These are phyloP conservation scores for Pica pica DNA, from an alignment of 2,113 vertebrate genomes.

Conservation along the genomic window DNA sequence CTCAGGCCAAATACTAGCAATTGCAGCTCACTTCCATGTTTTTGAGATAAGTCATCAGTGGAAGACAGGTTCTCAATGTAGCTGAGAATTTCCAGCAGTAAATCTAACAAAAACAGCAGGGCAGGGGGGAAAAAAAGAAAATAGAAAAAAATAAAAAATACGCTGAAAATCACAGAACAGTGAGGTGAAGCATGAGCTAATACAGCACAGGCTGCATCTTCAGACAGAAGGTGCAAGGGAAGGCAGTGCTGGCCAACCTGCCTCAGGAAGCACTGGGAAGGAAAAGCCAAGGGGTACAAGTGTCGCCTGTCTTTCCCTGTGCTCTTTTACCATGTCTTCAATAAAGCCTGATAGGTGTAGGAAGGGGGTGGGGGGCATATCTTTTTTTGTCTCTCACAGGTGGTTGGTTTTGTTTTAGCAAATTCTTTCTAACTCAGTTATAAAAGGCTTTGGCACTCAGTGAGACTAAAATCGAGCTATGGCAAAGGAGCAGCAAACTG, in stretches of 20 bases:
- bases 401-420: not conserved
- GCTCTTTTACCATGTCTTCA: not conserved
- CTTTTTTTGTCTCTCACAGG: not conserved
- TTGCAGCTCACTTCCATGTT: not conserved
- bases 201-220: not conserved
- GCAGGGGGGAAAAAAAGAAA: too few relatives aligned
- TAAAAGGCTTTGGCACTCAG: not conserved
- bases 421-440: not conserved
- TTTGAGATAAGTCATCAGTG: not conserved
- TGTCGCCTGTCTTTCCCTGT: not conserved
- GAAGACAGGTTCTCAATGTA: not conserved
- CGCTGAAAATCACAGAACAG: not conserved
- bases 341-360: not conserved
- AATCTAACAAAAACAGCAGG: not conserved
- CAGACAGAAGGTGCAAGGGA: not conserved
- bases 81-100: not conserved
- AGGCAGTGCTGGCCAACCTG: not conserved
- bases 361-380: fast-evolving
- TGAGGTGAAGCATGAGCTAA: not conserved
- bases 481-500: not conserved
- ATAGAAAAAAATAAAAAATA: not conserved
- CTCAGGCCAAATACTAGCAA: not conserved
- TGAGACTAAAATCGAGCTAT: not conserved
- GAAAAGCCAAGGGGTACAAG: not conserved
- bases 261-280: not conserved